These are phyloP conservation scores for Apamea crenata DNA, from an alignment of 2,888 invertebrate genomes.

Conservation along the genomic window DNA sequence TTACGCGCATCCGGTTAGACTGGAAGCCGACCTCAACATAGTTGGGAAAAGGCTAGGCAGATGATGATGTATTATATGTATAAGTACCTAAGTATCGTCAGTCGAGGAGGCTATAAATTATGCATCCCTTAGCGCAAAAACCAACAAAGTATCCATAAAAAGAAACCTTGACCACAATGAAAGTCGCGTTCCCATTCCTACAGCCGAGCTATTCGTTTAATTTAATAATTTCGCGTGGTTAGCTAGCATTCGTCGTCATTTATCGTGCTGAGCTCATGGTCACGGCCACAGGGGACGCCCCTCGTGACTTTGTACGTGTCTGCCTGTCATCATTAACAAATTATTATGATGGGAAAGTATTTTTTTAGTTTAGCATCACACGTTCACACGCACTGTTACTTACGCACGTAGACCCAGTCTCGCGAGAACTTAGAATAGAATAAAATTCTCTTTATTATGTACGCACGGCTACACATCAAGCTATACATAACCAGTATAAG, in stretches of 20 bases:
- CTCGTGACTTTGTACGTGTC: not conserved
- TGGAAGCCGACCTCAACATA: too few species aligned
- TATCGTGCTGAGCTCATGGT: constrained; percentile 29
- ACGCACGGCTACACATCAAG: too few species aligned
- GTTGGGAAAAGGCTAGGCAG: too few species aligned
- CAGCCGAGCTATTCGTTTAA: not conserved
- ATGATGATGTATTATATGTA: not conserved
- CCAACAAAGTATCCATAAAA: not conserved
- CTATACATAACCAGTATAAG: too few species aligned
- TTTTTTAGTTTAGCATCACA: not conserved
- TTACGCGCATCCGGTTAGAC: too few species aligned
- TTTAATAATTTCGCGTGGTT: constrained; percentile 35
- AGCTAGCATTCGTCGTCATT: not conserved
- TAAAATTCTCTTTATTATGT: too few species aligned
- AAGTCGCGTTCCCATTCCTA: not conserved
- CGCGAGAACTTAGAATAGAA: not conserved
- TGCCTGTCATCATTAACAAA: not conserved
- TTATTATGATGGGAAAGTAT: not conserved
- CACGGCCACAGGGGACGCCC: constrained; percentile 13
- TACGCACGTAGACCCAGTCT: not conserved
- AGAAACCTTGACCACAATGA: constrained; percentile 5
- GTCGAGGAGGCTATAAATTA: not conserved
- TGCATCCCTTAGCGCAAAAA: not conserved
- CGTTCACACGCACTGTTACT: not conserved
- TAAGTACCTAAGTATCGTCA: too few species aligned